Evolutionary conservation across 2,888 invertebrate genomes (phyloP).

Genomic region (Thecocarcelia acutangulata): DNA sequence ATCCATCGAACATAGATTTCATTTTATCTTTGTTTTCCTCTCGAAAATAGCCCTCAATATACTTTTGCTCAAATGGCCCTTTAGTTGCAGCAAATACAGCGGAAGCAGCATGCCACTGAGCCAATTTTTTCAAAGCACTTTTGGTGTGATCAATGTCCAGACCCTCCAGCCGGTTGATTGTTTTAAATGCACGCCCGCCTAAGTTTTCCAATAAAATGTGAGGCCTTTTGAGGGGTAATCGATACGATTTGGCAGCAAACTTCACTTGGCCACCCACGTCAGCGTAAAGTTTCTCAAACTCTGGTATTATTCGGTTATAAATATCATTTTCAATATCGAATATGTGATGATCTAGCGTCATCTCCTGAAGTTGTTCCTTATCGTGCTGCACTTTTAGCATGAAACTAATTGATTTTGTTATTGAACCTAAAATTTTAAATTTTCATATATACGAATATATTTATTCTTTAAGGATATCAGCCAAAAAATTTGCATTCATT

Average conservation of each 20-base stretch:
- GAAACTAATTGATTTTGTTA: constrained; percentile 69
- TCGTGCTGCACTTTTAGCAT: constrained; percentile 74
- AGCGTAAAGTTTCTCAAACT: constrained; percentile 69
- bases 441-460: not conserved
- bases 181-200: constrained; percentile 72
- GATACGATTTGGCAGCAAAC: constrained; percentile 59
- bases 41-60: constrained; percentile 51
- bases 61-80: constrained; percentile 68
- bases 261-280: constrained; percentile 57
- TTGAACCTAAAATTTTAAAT: constrained; percentile 39
- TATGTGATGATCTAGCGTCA: constrained; percentile 61
- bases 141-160: constrained; percentile 73
- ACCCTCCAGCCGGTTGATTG: constrained; percentile 73
- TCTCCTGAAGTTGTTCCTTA: constrained; percentile 57
- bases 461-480: not conserved
- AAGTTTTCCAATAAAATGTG: constrained; percentile 74
- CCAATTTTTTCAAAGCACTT: constrained; percentile 72
- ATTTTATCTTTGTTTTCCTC: constrained; percentile 54
- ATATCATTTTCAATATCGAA: constrained; percentile 62
- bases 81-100: constrained; percentile 69
- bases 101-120: constrained; percentile 77
- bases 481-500: not conserved
- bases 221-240: constrained; percentile 48
- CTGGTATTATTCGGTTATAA: constrained; percentile 65
- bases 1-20: constrained; percentile 12